phyloP scores from a whole-genome alignment of 2,113 vertebrate genomes.

The Galbula dea region DNA sequence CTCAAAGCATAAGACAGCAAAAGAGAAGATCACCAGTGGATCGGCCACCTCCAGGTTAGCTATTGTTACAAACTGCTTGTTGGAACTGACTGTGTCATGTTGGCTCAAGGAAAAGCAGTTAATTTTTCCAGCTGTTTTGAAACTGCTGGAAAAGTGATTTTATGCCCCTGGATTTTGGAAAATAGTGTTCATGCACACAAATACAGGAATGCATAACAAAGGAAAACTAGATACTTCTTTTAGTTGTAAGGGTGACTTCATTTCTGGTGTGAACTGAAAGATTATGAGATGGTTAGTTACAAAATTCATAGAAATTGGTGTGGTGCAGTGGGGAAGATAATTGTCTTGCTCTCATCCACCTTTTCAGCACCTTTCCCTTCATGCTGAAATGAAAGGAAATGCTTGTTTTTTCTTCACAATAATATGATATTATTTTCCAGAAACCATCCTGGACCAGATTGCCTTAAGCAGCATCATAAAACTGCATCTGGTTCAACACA shows the following conservation, averaged over 20 bases:
- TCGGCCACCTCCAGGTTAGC: neutral
- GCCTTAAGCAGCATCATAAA: neutral
- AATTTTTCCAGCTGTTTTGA: neutral
- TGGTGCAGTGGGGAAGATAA: neutral
- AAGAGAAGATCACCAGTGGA: neutral
- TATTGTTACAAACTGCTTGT: neutral
- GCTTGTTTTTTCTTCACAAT: neutral
- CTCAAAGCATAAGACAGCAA: neutral
- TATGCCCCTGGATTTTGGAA: neutral
- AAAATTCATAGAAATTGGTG: neutral
- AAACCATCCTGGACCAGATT: neutral
- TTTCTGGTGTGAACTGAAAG: neutral
- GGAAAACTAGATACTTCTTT: neutral
- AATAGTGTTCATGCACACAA: neutral
- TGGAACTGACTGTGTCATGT: neutral
- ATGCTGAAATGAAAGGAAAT: neutral
- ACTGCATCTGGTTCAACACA: neutral
- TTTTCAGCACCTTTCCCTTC: neutral
- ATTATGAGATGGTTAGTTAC: neutral
- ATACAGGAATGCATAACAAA: neutral
- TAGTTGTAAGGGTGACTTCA: neutral
- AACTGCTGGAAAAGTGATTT: neutral
- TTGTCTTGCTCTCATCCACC: neutral
- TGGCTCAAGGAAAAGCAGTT: neutral
- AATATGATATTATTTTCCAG: slow-evolving; percentile 16